Evolutionary conservation across 2,113 vertebrate genomes (phyloP).

Genomic region (Sylvietta virens): DNA sequence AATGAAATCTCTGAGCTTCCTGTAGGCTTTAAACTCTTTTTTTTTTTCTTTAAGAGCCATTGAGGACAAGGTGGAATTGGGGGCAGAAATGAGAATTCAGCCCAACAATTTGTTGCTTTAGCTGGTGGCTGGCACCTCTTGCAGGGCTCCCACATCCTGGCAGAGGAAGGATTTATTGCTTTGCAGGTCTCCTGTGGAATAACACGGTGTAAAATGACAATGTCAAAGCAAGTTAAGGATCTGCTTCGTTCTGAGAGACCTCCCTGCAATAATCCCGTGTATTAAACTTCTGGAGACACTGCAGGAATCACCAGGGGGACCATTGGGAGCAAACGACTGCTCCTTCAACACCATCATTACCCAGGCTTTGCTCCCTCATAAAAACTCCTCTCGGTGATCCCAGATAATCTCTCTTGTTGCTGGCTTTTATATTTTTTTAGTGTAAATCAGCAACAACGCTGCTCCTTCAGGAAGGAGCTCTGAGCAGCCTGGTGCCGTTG

Average conservation of each 20-base stretch:
- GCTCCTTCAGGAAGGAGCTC: not conserved
- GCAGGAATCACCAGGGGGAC: slow-evolving; percentile 3
- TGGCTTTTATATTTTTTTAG: not conserved
- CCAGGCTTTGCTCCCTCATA: not conserved
- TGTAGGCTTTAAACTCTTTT: not conserved
- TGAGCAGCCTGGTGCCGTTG: not conserved
- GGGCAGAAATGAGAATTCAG: not conserved
- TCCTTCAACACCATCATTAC: slow-evolving; percentile 20
- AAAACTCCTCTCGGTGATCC: not conserved
- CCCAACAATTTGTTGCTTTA: not conserved
- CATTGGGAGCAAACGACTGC: not conserved
- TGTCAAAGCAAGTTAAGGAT: not conserved
- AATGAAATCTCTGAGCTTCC: not conserved
- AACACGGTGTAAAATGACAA: not conserved
- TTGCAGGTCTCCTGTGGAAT: not conserved
- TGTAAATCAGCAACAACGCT: rapidly evolving
- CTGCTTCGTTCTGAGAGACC: not conserved
- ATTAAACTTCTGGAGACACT: not conserved
- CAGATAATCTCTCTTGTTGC: not conserved
- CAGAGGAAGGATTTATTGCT: not conserved
- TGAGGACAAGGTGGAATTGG: not conserved
- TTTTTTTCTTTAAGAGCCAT: not conserved
- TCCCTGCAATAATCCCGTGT: not conserved
- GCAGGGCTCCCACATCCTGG: not conserved
- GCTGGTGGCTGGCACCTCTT: not conserved